Base-by-base conservation (phyloP, 2,888 invertebrate genomes). In the Plagodis dolabraria region DNA sequence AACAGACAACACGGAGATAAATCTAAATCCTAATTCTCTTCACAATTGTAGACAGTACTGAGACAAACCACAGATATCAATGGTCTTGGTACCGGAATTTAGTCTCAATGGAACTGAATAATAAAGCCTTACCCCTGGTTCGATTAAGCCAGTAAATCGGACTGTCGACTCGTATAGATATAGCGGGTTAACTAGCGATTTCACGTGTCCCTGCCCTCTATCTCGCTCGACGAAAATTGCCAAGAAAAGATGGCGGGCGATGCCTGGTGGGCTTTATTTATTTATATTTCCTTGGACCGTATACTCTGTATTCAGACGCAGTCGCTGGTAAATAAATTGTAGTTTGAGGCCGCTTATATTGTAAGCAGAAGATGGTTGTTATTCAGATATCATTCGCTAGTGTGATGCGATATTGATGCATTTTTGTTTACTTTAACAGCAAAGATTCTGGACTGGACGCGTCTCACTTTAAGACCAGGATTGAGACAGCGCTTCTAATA, bases 111-210 rank as follows among this genome's bases (percentile, higher is more conserved):
- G 80, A 74, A 74, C 68, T 71, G 67, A 65, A 76, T 80, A 83
- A 85, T 86, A 86, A 82, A 84, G 80, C 79, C 71, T 77, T 71
- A 71, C 75, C 74, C 73, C 67, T 61, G 69, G 76, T 85, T 83
- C 87, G 86, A 87, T 88, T 85, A 86, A 84, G 77, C 76, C 77
- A 80, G 82, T 87, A 87, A 87, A 87, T 87, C 89, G 87, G 82
- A 73, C 80, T 82, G 85, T 83, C 83, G 80, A 76, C 80, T 85
- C 76, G 76, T 77, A 79, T 83, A 85, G 82, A 88, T 87, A 86
- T 82, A 82, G 82, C 74, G 79, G 80, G 83, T 86, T 87, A 83
- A 85, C 83, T 83, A 82, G 80, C 86, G 86, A 89, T 87, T 89
- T 89, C 85, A 87, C 87, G 82, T 87, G 76, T 85, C 85, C 83